Evolutionary conservation across 2,797 vertebrate species (phyloP).

Genomic region (Loris lydekkerianus): DNA sequence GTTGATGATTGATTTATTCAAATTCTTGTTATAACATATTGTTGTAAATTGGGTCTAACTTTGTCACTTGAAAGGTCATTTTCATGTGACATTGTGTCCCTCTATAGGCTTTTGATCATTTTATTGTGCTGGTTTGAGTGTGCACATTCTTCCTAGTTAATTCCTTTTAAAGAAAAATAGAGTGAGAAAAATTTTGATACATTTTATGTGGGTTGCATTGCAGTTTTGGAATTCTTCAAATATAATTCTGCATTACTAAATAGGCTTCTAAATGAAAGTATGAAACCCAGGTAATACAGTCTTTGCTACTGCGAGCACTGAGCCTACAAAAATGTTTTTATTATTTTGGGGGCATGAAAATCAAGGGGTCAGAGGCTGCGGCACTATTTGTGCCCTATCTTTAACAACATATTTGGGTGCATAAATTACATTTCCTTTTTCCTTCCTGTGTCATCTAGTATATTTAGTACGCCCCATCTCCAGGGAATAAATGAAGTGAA

Average conservation of each 20-base stretch:
- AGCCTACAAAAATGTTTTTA: neutral
- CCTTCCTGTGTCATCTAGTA: slow-evolving; percentile 58
- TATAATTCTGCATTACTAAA: slow-evolving; percentile 2
- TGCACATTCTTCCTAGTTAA: neutral
- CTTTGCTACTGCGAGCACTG: neutral
- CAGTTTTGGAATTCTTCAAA: slow-evolving; percentile 10
- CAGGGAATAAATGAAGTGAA: slow-evolving; percentile 56
- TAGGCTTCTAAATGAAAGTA: slow-evolving; percentile 18
- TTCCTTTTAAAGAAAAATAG: slow-evolving; percentile 52
- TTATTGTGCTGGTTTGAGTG: neutral
- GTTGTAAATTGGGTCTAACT: slow-evolving; percentile 32
- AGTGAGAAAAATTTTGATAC: slow-evolving; percentile 32
- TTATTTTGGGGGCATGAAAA: slow-evolving; percentile 58
- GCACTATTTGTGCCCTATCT: slow-evolving; percentile 53
- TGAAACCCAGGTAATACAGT: neutral
- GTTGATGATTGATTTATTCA: slow-evolving; percentile 54
- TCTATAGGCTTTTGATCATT: neutral
- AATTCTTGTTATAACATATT: slow-evolving; percentile 12
- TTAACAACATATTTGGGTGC: slow-evolving; percentile 50
- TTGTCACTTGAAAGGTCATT: slow-evolving; percentile 20
- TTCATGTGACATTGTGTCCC: neutral
- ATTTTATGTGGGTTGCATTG: neutral
- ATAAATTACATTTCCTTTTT: slow-evolving; percentile 71
- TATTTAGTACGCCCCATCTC: slow-evolving; percentile 46
- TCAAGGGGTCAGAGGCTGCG: slow-evolving; percentile 34